Percentiles rank a stretch among this genome's conserved stretches.
phyloP scores from a whole-genome alignment of 1,140 invertebrate species.

The Globodera rostochiensis region DNA sequence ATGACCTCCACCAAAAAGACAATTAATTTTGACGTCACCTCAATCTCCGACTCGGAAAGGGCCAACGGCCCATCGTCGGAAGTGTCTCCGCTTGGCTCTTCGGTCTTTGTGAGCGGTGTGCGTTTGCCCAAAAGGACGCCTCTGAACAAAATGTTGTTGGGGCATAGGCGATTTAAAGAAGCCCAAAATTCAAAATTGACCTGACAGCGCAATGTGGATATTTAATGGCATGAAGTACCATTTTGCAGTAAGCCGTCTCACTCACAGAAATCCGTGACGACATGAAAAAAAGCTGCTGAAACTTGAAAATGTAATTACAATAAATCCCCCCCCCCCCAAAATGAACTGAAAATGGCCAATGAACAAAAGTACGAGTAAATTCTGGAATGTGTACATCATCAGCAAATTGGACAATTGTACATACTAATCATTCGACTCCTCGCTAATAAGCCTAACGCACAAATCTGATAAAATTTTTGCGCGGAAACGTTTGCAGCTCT shows the following conservation, averaged over 20 bases:
- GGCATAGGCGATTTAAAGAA: no score
- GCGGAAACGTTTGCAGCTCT: no score
- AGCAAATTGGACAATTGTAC: neutral
- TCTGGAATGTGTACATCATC: neutral
- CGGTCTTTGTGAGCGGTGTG: neutral
- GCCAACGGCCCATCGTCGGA: no score
- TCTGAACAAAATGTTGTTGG: neutral
- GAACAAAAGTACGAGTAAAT: neutral
- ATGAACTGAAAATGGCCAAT: no score
- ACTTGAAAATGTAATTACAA: no score
- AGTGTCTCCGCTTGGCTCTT: neutral
- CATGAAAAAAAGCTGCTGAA: conserved; percentile 1
- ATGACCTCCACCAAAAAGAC: no score
- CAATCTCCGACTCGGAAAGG: neutral
- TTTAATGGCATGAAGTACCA: conserved; percentile 47
- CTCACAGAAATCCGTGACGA: neutral
- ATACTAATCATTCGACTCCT: no score
- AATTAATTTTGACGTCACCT: neutral
- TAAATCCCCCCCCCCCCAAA: no score
- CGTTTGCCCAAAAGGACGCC: conserved; percentile 40
- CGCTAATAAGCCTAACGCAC: no score
- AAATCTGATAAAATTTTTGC: no score
- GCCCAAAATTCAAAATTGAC: conserved; percentile 16
- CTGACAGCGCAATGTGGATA: conserved; percentile 46
- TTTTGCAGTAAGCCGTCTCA: conserved; percentile 39